Percentiles rank a stretch among this genome's conserved stretches.
These are phyloP conservation scores for Drosophila nikananu DNA, from an alignment of 1,140 invertebrate genomes.

Conservation along the genomic window DNA sequence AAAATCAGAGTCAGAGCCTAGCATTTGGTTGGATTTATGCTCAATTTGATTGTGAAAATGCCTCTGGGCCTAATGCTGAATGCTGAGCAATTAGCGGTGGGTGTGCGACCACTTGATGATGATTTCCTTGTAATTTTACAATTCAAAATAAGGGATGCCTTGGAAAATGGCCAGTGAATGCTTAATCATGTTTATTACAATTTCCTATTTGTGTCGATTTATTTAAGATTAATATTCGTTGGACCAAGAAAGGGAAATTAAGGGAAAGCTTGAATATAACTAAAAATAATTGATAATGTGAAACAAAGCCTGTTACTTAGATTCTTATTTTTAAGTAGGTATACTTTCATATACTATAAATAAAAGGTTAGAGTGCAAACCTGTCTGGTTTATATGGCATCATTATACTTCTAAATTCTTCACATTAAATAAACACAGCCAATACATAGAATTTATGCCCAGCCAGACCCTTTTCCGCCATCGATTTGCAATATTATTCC, in stretches of 20 bases:
- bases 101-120: constrained; percentile 20
- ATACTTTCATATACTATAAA: not conserved
- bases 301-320: not conserved
- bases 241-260: not conserved
- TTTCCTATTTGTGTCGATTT: not conserved
- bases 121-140: constrained; percentile 39
- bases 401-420: constrained; percentile 4
- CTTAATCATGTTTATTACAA: constrained; percentile 4
- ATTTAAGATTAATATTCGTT: not conserved
- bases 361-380: not conserved
- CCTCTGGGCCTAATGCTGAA: constrained; percentile 22
- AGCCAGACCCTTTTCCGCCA: constrained; percentile 6
- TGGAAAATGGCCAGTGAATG: not conserved
- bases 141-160: not conserved
- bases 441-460: constrained; percentile 23
- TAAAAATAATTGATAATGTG: not conserved
- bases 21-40: constrained; percentile 75
- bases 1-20: constrained; percentile 36
- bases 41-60: constrained; percentile 75
- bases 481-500: constrained; percentile 22
- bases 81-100: constrained; percentile 30
- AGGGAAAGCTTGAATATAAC: not conserved
- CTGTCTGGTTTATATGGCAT: not conserved
- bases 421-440: not conserved
- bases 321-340: not conserved